A percentile compares a stretch with the other conserved stretches of the same genome.
phyloP scores from a whole-genome alignment of 2,113 vertebrate genomes.

The Siphamia tubifer region DNA sequence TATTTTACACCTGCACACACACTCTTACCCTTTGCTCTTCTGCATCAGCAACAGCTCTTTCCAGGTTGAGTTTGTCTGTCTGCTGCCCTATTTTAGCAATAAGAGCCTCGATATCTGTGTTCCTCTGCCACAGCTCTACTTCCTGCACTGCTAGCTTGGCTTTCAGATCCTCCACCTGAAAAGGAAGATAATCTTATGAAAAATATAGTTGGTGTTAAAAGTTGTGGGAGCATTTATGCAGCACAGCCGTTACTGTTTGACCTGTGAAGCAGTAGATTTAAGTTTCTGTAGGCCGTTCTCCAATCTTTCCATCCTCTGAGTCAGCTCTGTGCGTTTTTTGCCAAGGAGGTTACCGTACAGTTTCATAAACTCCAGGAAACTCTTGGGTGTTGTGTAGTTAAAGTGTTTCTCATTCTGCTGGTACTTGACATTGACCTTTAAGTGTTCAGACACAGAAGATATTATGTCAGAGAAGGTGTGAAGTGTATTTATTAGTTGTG shows the following conservation, averaged over 20 bases:
- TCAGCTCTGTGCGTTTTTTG: constrained; percentile 76
- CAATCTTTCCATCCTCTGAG: constrained; percentile 78
- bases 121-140: constrained; percentile 86
- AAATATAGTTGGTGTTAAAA: neutral
- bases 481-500: neutral
- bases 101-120: constrained; percentile 81
- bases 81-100: constrained; percentile 77
- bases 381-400: constrained; percentile 85
- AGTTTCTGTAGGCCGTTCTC: constrained; percentile 80
- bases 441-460: neutral
- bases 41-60: constrained; percentile 67
- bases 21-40: constrained; percentile 72
- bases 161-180: constrained; percentile 89
- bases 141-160: constrained; percentile 86
- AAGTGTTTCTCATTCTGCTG: constrained; percentile 79
- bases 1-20: neutral
- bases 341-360: constrained; percentile 73
- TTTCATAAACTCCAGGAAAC: constrained; percentile 83
- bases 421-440: constrained; percentile 78
- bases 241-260: neutral
- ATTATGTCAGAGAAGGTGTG: neutral
- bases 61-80: constrained; percentile 74
- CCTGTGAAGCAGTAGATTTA: constrained; percentile 64
- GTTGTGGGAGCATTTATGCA: neutral
- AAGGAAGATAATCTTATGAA: neutral